These are phyloP conservation scores for Heteromormyrus szaboi DNA, from an alignment of 2,797 vertebrate genomes.

Conservation along the genomic window DNA sequence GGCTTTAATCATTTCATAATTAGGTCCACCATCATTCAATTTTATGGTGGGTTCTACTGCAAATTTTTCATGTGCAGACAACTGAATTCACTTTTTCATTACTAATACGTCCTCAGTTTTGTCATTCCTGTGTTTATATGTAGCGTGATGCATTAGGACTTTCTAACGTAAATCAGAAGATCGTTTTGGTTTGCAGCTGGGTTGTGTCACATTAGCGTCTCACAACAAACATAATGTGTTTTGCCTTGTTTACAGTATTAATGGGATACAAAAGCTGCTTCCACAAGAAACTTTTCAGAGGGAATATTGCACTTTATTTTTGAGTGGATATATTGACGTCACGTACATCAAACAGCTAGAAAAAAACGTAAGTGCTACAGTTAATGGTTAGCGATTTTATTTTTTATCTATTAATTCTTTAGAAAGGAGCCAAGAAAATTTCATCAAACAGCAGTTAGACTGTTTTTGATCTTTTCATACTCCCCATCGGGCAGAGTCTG, in stretches of 20 bases:
- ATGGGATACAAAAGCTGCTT: neutral
- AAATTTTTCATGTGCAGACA: neutral
- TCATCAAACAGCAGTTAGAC: neutral
- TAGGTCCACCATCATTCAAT: neutral
- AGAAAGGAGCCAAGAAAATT: neutral
- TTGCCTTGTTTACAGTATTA: neutral
- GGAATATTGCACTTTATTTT: neutral
- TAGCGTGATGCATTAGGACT: neutral
- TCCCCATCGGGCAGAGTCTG: neutral
- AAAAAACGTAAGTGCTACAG: neutral
- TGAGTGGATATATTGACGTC: neutral
- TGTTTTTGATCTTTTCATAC: neutral
- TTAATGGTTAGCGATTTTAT: neutral
- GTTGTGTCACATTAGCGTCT: neutral
- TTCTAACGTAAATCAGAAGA: neutral
- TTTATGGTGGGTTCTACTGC: neutral
- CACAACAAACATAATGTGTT: neutral
- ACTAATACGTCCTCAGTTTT: neutral
- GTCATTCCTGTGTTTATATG: neutral
- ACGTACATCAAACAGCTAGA: neutral
- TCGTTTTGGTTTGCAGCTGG: neutral
- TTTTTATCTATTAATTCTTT: neutral
- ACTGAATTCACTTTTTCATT: neutral
- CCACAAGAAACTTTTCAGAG: neutral
- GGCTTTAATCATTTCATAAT: conserved; percentile 1